Conservation (phyloP, 2,797 vertebrate genomes). For the Myripristis jacobus region DNA sequence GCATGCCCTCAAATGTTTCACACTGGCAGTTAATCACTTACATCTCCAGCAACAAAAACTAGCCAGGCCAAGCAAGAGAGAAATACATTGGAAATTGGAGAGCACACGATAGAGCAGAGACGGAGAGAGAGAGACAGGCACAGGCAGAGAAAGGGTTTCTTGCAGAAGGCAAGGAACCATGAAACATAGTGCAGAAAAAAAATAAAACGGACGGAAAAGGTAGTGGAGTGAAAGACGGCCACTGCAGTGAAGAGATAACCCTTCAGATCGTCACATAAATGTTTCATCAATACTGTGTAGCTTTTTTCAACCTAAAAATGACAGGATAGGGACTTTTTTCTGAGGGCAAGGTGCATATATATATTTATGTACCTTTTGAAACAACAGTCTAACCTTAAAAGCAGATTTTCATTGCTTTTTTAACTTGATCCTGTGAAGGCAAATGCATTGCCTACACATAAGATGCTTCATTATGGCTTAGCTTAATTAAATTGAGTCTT, state of each 20-base stretch:
- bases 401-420: too few species aligned
- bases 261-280: neutral
- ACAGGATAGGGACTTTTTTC: too few species aligned
- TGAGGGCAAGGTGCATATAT: too few species aligned
- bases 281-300: too few species aligned
- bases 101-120: neutral
- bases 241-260: neutral
- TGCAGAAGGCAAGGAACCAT: neutral
- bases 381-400: too few species aligned
- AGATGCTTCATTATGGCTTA: too few species aligned
- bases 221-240: neutral
- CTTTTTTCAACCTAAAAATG: too few species aligned
- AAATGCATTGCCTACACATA: too few species aligned
- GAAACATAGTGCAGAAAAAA: neutral
- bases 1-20: slow-evolving; percentile 63
- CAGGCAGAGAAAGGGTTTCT: neutral
- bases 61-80: slow-evolving; percentile 41
- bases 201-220: neutral
- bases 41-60: slow-evolving; percentile 55
- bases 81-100: slow-evolving; percentile 29
- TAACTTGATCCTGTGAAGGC: too few species aligned
- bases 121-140: slow-evolving; percentile 5
- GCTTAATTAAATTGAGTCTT: too few species aligned
- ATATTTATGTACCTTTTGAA: too few species aligned
- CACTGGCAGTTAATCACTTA: slow-evolving; percentile 72